Evolutionary conservation across 2,797 vertebrate species (phyloP).

Genomic region (Anomalospiza imberbis): DNA sequence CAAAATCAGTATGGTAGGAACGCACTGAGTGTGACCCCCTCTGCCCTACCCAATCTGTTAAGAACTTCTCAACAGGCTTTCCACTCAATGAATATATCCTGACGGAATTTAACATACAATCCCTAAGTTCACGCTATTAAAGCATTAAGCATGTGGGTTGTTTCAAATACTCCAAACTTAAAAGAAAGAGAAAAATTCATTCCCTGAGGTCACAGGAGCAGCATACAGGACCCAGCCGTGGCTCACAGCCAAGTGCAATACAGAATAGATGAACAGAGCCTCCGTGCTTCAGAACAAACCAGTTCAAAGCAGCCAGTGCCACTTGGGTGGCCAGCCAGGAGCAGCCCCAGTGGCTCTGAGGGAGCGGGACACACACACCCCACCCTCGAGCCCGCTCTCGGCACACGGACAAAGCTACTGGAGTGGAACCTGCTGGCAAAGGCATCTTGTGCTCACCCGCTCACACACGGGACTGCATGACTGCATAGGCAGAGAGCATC

Average conservation of each 20-base stretch:
- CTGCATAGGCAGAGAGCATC: background rate
- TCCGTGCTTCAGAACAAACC: background rate
- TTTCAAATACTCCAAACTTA: background rate
- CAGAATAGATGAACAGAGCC: background rate
- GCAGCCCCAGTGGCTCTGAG: accelerated
- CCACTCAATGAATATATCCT: background rate
- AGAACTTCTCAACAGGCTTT: background rate
- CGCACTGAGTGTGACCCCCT: accelerated
- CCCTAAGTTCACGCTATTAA: background rate
- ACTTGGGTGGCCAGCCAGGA: background rate
- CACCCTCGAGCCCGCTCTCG: accelerated
- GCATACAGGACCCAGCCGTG: accelerated
- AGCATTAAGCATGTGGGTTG: background rate
- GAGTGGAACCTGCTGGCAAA: background rate
- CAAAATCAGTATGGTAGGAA: background rate
- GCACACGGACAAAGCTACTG: background rate
- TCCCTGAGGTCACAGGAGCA: background rate
- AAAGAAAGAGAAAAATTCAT: background rate
- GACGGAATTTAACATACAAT: background rate
- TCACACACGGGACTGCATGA: background rate
- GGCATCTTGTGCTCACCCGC: accelerated
- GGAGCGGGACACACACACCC: accelerated
- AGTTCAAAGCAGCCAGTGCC: background rate
- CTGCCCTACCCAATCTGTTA: background rate
- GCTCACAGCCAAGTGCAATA: background rate